Conservation (phyloP, 2,113 vertebrate species). For the Callipepla californica region DNA sequence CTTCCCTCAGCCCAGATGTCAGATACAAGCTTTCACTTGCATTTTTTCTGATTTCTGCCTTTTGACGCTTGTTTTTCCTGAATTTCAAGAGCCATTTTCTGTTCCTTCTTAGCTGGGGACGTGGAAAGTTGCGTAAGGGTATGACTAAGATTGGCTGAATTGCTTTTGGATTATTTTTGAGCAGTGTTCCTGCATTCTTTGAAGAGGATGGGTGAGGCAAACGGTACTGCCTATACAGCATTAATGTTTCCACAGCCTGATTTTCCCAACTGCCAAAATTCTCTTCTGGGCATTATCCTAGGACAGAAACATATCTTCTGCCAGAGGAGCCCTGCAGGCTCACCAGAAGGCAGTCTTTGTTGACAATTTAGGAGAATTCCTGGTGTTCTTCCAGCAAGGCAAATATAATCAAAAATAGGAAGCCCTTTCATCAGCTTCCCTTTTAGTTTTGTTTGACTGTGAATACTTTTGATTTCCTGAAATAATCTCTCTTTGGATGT, state of each 20-base stretch:
- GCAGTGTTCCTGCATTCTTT: not conserved
- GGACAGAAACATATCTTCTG: not conserved
- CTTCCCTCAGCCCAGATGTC: not conserved
- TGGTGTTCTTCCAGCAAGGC: not conserved
- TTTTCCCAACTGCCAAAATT: not conserved
- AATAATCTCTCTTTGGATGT: not conserved
- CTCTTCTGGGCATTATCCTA: not conserved
- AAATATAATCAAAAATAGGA: not conserved
- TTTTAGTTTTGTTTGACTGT: not conserved
- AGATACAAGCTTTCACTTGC: not conserved
- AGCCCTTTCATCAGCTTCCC: not conserved
- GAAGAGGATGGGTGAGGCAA: not conserved
- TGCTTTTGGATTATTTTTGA: not conserved
- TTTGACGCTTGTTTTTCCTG: not conserved
- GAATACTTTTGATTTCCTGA: not conserved
- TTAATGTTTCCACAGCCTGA: not conserved
- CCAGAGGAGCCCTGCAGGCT: not conserved
- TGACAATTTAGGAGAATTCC: not conserved
- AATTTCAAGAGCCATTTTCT: not conserved
- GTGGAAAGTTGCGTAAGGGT: not conserved
- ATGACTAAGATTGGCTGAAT: not conserved
- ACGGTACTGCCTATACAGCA: not conserved
- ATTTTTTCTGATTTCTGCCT: not conserved
- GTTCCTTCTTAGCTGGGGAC: not conserved
- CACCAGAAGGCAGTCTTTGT: not conserved